Percentiles rank a stretch among this genome's conserved stretches.
Evolutionary conservation across 2,113 vertebrate genomes (phyloP).

Genomic region (Vanacampus margaritifer): DNA sequence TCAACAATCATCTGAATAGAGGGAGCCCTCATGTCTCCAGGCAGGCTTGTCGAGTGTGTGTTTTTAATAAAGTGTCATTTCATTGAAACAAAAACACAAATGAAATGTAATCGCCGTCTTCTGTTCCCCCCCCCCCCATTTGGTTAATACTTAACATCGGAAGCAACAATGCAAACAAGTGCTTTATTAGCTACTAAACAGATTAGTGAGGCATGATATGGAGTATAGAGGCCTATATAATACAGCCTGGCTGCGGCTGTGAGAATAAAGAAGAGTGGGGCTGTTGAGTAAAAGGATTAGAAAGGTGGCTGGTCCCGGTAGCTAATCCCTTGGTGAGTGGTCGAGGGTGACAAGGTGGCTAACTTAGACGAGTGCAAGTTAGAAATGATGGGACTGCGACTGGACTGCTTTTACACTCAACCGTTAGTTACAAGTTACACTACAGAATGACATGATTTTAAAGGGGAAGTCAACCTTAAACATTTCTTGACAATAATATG

Average conservation of each 20-base stretch:
- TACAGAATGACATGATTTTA: too few relatives aligned
- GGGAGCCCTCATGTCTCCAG: constrained; percentile 12
- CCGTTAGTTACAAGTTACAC: too few relatives aligned
- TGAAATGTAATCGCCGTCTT: neutral
- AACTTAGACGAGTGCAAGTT: constrained; percentile 38
- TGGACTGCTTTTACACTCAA: too few relatives aligned
- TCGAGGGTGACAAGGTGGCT: constrained; percentile 54
- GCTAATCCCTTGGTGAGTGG: constrained; percentile 53
- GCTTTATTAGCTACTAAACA: constrained; percentile 46
- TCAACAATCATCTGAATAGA: constrained; percentile 49
- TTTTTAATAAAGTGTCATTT: constrained; percentile 11
- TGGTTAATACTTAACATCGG: constrained; percentile 5
- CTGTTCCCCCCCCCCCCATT: neutral
- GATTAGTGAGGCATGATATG: constrained; percentile 50
- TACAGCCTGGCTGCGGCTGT: constrained; percentile 21
- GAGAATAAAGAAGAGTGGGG: constrained; percentile 34
- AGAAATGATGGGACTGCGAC: constrained; percentile 8
- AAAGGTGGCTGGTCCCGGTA: constrained; percentile 34
- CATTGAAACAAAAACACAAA: neutral
- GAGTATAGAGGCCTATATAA: constrained; percentile 12
- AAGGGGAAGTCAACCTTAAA: too few relatives aligned
- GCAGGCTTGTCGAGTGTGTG: constrained; percentile 35
- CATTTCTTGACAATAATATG: too few relatives aligned
- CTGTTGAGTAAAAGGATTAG: constrained; percentile 60
- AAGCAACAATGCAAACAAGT: constrained; percentile 5